These are phyloP conservation scores for Palythoa grandiflora DNA, from an alignment of 92 coral and sea anemone genomes.

Conservation along the genomic window DNA sequence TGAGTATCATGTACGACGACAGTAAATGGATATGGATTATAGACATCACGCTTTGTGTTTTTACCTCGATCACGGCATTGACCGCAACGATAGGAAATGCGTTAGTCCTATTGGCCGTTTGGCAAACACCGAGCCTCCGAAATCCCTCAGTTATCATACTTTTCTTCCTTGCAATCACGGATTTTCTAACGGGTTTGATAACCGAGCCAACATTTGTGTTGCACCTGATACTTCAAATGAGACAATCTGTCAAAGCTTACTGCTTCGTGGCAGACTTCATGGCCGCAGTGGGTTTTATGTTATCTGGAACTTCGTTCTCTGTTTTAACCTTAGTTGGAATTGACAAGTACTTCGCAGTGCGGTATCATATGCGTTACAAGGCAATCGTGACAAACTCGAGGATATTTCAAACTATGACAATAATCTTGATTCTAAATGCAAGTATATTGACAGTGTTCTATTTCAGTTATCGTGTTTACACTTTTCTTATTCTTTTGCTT, in stretches of 20 bases:
- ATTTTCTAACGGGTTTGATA: constrained; percentile 21
- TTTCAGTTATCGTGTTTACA: constrained; percentile 17
- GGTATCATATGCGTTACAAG: constrained; percentile 33
- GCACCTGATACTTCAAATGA: constrained; percentile 24
- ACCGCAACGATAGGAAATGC: constrained; percentile 38
- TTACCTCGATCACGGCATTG: background rate
- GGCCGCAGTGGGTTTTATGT: constrained; percentile 42
- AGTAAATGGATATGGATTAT: constrained; percentile 28
- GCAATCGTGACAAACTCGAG: constrained; percentile 12
- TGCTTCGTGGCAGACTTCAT: constrained; percentile 36
- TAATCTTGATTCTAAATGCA: constrained; percentile 8
- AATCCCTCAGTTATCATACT: constrained; percentile 67
- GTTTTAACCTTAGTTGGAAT: constrained; percentile 10
- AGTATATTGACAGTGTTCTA: constrained; percentile 26
- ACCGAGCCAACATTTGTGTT: constrained; percentile 39
- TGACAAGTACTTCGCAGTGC: constrained; percentile 19
- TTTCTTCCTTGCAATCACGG: constrained; percentile 52
- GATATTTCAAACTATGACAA: background rate
- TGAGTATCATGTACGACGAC: constrained; percentile 19
- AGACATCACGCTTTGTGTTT: constrained; percentile 13
- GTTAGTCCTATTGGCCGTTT: constrained; percentile 12
- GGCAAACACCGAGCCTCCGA: constrained; percentile 23
- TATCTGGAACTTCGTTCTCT: constrained; percentile 39
- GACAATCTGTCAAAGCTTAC: background rate
- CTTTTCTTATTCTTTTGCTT: constrained; percentile 6